phyloP scores from a whole-genome alignment of 2,888 invertebrate genomes.

The Synergus laeviventris region DNA sequence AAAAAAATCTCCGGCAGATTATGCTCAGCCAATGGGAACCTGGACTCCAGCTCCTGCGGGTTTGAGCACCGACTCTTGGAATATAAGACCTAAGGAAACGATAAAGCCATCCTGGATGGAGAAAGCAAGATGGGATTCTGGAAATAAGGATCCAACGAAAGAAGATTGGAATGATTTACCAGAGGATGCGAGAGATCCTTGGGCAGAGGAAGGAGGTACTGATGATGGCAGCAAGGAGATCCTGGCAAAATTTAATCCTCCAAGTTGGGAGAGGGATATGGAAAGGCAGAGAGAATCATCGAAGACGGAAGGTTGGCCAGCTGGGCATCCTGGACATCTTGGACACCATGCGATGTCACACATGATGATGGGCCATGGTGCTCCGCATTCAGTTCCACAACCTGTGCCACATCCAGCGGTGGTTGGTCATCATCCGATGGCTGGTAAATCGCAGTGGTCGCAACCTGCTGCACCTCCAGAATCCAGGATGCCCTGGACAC shows the following conservation, averaged over 20 bases:
- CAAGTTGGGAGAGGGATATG: slow-evolving; percentile 25
- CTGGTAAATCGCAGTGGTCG: slow-evolving; percentile 3
- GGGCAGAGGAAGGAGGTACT: slow-evolving; percentile 67
- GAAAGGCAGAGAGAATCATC: neutral
- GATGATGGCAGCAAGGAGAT: slow-evolving; percentile 45
- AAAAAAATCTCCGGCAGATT: neutral
- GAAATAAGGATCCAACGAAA: slow-evolving; percentile 56
- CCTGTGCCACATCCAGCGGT: slow-evolving; percentile 17
- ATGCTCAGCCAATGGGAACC: neutral
- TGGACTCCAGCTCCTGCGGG: neutral
- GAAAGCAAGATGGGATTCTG: slow-evolving; percentile 60
- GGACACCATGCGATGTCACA: neutral
- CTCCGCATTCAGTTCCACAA: neutral
- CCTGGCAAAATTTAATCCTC: slow-evolving; percentile 20
- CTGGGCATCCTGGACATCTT: neutral
- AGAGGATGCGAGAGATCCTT: slow-evolving; percentile 73
- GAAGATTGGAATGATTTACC: slow-evolving; percentile 71
- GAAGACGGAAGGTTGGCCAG: slow-evolving; percentile 5
- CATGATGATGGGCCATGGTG: slow-evolving; percentile 16
- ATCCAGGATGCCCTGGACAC: slow-evolving; percentile 31
- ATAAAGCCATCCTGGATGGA: slow-evolving; percentile 54
- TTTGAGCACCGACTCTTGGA: slow-evolving; percentile 62
- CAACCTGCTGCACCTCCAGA: neutral
- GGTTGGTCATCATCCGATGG: neutral
- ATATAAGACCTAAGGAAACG: slow-evolving; percentile 62